Evolutionary conservation across 2,797 vertebrate species (phyloP).

Genomic region (Halcyon chelicuti): DNA sequence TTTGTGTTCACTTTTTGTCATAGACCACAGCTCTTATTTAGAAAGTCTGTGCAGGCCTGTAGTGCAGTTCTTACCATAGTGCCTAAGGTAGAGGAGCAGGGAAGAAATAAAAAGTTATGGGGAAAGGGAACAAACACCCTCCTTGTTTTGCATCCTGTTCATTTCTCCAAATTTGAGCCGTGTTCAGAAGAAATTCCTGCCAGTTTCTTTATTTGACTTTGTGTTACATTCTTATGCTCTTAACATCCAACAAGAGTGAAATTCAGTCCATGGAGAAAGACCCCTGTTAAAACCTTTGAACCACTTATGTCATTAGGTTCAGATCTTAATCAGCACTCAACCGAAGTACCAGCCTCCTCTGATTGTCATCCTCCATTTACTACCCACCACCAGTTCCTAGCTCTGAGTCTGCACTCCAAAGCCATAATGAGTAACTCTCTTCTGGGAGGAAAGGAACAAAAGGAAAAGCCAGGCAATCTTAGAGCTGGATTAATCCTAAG

Average conservation of each 20-base stretch:
- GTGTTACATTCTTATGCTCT: background rate
- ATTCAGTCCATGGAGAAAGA: background rate
- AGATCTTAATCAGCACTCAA: background rate
- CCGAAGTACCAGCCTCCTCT: background rate
- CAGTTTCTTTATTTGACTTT: background rate
- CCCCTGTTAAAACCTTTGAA: background rate
- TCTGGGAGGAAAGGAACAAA: background rate
- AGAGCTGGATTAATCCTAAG: background rate
- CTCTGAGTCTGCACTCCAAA: background rate
- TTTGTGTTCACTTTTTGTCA: background rate
- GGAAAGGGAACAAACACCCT: background rate
- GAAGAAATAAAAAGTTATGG: background rate
- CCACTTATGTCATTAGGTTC: background rate
- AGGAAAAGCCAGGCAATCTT: background rate
- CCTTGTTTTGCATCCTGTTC: background rate
- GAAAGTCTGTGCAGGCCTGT: background rate
- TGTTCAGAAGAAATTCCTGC: background rate
- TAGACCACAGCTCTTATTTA: background rate
- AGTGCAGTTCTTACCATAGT: background rate
- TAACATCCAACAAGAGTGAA: background rate
- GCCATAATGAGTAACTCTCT: rapidly evolving
- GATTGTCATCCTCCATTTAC: background rate
- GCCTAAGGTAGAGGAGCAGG: background rate
- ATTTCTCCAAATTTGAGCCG: background rate
- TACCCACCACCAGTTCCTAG: background rate